Evolutionary conservation across 2,113 vertebrate genomes (phyloP).

Genomic region (Rhegmatorhina hoffmannsi): DNA sequence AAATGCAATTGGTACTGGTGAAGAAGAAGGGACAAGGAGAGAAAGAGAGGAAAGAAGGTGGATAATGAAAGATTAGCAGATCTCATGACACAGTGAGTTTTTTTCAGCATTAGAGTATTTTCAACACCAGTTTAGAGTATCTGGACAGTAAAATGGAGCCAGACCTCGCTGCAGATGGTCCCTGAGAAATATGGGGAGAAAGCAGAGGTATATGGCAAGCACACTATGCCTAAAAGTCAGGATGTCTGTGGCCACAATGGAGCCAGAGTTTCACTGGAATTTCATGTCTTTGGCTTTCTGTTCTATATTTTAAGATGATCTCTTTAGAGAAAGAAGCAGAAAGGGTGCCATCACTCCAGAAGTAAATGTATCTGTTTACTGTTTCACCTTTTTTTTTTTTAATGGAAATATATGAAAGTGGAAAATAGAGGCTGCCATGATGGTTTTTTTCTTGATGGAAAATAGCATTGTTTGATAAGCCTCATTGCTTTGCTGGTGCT

Average conservation of each 20-base stretch:
- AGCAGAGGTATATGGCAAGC: not conserved
- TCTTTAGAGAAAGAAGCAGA: not conserved
- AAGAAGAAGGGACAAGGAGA: not conserved
- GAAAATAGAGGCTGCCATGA: conserved; percentile 18
- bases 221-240: accelerated
- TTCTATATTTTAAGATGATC: not conserved
- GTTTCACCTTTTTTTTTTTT: not conserved
- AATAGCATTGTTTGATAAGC: conserved; percentile 43
- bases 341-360: not conserved
- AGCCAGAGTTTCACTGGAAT: not conserved
- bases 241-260: not conserved
- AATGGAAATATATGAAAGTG: not conserved
- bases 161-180: not conserved
- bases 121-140: not conserved
- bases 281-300: not conserved
- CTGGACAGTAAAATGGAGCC: not conserved
- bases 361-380: not conserved
- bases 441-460: conserved; percentile 8
- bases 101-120: not conserved
- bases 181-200: not conserved
- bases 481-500: conserved; percentile 47
- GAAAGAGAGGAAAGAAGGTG: not conserved
- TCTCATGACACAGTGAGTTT: not conserved
- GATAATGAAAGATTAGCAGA: not conserved
- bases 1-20: not conserved